Percentiles rank a stretch among this genome's conserved stretches.
Conservation (phyloP, 35 echinoderm and acorn worm species). For the Ophioderma brevispina region DNA sequence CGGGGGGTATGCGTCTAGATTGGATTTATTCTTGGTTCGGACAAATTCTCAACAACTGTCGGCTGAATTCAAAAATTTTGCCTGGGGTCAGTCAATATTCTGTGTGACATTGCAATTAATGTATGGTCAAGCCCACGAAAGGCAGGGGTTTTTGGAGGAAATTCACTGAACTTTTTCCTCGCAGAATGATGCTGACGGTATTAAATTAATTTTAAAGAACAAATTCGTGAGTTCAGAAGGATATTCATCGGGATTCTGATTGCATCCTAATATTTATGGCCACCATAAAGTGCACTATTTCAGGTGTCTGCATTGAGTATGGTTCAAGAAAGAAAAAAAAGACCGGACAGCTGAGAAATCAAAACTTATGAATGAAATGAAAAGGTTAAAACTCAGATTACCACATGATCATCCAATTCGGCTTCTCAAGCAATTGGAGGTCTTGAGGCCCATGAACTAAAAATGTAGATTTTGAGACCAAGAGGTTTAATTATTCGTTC, state of each 20-base stretch:
- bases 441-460: not conserved
- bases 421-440: not conserved
- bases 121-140: not conserved
- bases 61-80: not conserved
- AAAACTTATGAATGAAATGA: not conserved
- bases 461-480: conserved; percentile 49
- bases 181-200: not conserved
- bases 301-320: conserved; percentile 9
- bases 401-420: not conserved
- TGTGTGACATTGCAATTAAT: not conserved
- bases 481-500: conserved; percentile 45
- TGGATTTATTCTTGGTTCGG: conserved; percentile 14
- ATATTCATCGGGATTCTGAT: not conserved
- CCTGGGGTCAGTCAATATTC: conserved; percentile 17
- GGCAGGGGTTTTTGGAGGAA: no score
- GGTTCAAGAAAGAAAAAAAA: conserved; percentile 3
- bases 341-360: conserved; percentile 3
- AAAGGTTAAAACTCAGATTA: conserved; percentile 7
- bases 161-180: no score
- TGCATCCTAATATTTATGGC: conserved; percentile 9
- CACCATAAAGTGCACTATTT: not conserved
- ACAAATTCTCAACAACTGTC: not conserved
- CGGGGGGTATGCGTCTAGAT: no score
- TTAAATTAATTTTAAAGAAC: not conserved
- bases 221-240: not conserved